These are phyloP conservation scores for Silurus aristotelis DNA, from an alignment of 2,797 vertebrate genomes.

Conservation along the genomic window DNA sequence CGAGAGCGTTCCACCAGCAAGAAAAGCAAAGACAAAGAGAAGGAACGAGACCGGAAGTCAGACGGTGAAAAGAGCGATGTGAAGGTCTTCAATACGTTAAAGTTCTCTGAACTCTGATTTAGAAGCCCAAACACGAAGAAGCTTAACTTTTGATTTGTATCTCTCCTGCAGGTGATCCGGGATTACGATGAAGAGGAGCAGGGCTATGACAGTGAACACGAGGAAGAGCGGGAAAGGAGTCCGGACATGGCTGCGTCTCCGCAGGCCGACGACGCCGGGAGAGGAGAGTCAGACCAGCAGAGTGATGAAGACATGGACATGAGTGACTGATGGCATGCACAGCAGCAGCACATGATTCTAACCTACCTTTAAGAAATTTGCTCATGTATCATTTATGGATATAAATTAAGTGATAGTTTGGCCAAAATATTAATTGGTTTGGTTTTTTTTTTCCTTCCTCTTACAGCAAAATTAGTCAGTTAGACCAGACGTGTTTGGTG, in stretches of 20 bases:
- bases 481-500: conserved; percentile 4
- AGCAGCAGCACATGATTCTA: conserved; percentile 12
- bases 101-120: neutral
- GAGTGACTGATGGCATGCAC: conserved; percentile 82
- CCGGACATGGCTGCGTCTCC: conserved; percentile 78
- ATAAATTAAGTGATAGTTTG: neutral
- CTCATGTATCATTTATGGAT: conserved; percentile 4
- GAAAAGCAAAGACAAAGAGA: conserved; percentile 95
- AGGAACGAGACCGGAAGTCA: conserved; percentile 82
- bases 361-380: neutral
- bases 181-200: conserved; percentile 98
- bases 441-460: neutral
- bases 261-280: conserved; percentile 71
- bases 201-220: conserved; percentile 94
- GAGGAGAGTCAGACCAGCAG: conserved; percentile 83
- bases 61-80: conserved; percentile 93
- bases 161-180: conserved; percentile 86
- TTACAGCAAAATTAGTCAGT: conserved; percentile 6
- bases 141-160: too few relatives aligned
- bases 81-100: conserved; percentile 73
- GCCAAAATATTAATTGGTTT: neutral
- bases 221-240: conserved; percentile 73
- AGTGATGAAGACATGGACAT: conserved; percentile 98
- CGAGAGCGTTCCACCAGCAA: conserved; percentile 89
- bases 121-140: neutral